phyloP scores from a whole-genome alignment of 1,140 invertebrate genomes.

The Triops cancriformis region DNA sequence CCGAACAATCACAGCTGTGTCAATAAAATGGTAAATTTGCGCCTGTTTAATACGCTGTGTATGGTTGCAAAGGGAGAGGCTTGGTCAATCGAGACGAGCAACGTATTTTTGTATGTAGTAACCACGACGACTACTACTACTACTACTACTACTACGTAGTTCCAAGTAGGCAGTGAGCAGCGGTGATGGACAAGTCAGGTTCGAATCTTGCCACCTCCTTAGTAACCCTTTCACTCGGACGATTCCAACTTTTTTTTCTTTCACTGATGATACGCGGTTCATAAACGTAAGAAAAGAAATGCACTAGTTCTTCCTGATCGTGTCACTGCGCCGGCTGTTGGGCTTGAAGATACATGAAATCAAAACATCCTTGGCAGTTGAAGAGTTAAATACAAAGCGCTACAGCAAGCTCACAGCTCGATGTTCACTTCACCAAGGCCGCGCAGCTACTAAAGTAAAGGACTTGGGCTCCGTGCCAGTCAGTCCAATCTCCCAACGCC shows the following conservation, averaged over 20 bases:
- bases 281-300: not conserved
- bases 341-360: not conserved
- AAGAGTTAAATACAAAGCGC: not conserved
- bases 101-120: not conserved
- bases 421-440: constrained; percentile 9
- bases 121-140: not conserved
- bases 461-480: not conserved
- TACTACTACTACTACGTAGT: constrained; percentile 6
- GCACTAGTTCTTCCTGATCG: not conserved
- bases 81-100: not conserved
- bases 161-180: not conserved
- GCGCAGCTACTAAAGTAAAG: not conserved
- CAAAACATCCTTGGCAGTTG: constrained; percentile 5
- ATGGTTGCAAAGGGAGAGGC: too few species aligned
- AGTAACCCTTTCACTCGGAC: constrained; percentile 4
- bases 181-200: not conserved
- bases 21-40: not conserved
- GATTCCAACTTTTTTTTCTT: not conserved
- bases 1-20: not conserved
- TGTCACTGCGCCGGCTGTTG: not conserved
- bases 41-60: too few species aligned
- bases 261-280: too few species aligned
- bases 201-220: not conserved
- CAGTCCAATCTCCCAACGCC: not conserved
- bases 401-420: not conserved